Evolutionary conservation across 2,113 vertebrate genomes (phyloP), one percentile per base, ranked within the genome.

Genomic region (Struthidea cinerea): DNA sequence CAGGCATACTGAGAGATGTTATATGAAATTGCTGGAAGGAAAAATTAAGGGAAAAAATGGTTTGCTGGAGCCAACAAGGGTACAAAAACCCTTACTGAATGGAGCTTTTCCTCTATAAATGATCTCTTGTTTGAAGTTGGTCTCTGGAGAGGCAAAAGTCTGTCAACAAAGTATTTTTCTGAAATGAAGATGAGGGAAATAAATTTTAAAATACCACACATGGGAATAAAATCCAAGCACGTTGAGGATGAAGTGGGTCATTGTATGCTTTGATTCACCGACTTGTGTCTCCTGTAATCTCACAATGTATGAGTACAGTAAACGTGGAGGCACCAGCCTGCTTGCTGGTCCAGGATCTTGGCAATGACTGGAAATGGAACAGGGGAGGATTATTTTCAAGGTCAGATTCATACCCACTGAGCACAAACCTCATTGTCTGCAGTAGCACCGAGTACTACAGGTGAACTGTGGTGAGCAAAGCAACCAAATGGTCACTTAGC

Each of bases 101-200:
- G 26, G 53, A 73, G 26, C 13, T 82, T 91, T 78, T 75, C 32
- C 49, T 79, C 39, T 80, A 11, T 33, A 92, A 92, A 93, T 5
- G 22, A 61, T 84, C 27, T 87, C 41, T 81, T 10, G 4, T 92
- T 91, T 91, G 84, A 94, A 94, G 94, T 75, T 7, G 0, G 65
- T 87, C 91, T 84, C 95, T 89, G 39, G 91, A 90, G 80, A 23
- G 3, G 16, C 15, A 69, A 47, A 90, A 87, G 22, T 44, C 76
- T 84, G 84, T 90, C 87, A 93, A 83, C 44, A 84, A 92, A 84
- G 60, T 74, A 65, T 83, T 94, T 89, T 87, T 78, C 65, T 87
- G 84, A 95, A 94, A 94, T 33, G 3, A 91, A 77, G 70, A 74
- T 67, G 39, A 91, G 27, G 49, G 27, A 50, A 93, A 86, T 7